Percentiles rank a stretch among this genome's conserved stretches.
phyloP scores from a whole-genome alignment of 2,113 vertebrate species.

The Daboia siamensis region DNA sequence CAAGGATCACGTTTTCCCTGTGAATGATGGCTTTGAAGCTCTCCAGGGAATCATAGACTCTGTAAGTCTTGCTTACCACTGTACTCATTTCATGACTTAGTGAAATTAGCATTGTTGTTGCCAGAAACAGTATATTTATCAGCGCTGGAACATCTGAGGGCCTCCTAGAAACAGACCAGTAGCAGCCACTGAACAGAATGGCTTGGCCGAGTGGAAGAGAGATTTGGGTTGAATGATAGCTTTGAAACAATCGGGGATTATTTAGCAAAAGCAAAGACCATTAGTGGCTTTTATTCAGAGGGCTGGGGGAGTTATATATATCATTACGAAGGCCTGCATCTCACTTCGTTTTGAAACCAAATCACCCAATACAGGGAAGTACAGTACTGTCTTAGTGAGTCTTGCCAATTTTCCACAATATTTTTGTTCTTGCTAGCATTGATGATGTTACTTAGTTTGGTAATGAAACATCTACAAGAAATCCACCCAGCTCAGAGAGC shows the following conservation, averaged over 20 bases:
- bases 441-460: background rate
- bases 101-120: background rate
- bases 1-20: constrained; percentile 95
- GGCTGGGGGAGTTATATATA: too few species aligned
- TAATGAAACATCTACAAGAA: background rate
- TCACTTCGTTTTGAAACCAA: background rate
- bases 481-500: background rate
- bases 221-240: too few species aligned
- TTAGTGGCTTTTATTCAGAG: background rate
- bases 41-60: constrained; percentile 95
- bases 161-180: background rate
- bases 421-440: background rate
- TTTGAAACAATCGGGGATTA: background rate
- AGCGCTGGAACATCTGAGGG: background rate
- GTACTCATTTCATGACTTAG: background rate
- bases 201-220: too few species aligned
- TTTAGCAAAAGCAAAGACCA: background rate
- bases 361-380: background rate
- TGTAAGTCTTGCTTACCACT: constrained; percentile 72
- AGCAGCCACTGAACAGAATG: background rate
- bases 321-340: background rate
- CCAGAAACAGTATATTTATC: background rate
- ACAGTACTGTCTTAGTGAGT: too few species aligned
- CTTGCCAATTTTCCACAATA: background rate
- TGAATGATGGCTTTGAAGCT: constrained; percentile 95